phyloP scores from a whole-genome alignment of 2,113 vertebrate genomes.

The Caranx ignobilis region DNA sequence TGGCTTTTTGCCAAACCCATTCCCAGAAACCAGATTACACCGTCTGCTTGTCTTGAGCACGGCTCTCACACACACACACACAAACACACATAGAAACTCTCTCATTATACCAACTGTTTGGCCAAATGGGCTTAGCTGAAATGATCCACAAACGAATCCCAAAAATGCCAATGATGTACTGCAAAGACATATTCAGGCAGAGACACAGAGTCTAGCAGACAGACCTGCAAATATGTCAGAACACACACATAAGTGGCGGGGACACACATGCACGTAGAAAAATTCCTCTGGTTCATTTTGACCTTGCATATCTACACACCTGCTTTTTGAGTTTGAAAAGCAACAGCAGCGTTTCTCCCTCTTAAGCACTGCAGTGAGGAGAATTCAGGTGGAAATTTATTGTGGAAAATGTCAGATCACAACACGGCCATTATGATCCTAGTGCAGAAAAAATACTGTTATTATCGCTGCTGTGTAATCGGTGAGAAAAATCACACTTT shows the following conservation, averaged over 20 bases:
- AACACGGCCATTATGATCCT: conserved; percentile 5
- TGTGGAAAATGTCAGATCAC: conserved; percentile 19
- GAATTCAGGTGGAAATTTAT: conserved; percentile 5
- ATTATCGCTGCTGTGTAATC: conserved; percentile 1
- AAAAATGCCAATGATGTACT: conserved; percentile 38
- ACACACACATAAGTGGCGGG: neutral
- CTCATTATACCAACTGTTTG: conserved; percentile 37
- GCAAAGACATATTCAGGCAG: conserved; percentile 2
- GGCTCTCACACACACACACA: conserved; percentile 8
- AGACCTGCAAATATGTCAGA: conserved; percentile 2
- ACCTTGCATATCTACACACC: conserved; percentile 62
- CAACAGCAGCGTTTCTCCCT: conserved; percentile 2
- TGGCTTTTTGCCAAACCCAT: conserved; percentile 64
- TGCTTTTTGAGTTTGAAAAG: conserved; percentile 49
- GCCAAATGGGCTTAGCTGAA: conserved; percentile 30
- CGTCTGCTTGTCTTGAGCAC: conserved; percentile 59
- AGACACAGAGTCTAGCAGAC: conserved; percentile 26
- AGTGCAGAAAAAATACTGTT: neutral
- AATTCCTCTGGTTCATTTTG: conserved; percentile 60
- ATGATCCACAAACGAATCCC: conserved; percentile 48
- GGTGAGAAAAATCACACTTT: conserved; percentile 12
- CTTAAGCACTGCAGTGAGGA: conserved; percentile 9
- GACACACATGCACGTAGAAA: neutral
- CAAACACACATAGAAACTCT: conserved; percentile 4
- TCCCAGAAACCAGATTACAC: conserved; percentile 72